These are phyloP conservation scores for Cephalotes varians DNA, from an alignment of 2,888 invertebrate species.

Conservation along the genomic window DNA sequence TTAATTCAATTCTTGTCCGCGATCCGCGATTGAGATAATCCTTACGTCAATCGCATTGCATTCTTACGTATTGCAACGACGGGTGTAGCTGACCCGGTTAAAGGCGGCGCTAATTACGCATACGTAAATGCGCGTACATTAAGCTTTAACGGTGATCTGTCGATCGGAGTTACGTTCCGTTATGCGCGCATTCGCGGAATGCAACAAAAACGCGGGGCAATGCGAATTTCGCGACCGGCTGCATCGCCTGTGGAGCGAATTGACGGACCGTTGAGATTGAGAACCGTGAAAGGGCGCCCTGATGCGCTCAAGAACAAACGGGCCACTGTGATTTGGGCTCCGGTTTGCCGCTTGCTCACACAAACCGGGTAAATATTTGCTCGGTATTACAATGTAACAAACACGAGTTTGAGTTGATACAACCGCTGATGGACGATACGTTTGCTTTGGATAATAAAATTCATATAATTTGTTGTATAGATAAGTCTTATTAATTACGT, in stretches of 20 bases:
- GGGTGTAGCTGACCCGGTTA: slow-evolving; percentile 44
- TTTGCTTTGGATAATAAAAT: slow-evolving; percentile 5
- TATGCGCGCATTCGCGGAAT: slow-evolving; percentile 60
- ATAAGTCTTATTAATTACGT: neutral
- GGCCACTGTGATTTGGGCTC: slow-evolving; percentile 27
- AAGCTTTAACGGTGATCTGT: slow-evolving; percentile 67
- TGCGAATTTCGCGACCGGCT: slow-evolving; percentile 28
- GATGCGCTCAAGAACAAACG: slow-evolving; percentile 27
- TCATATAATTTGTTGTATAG: neutral
- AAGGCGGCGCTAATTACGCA: slow-evolving; percentile 66
- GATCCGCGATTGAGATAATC: slow-evolving; percentile 15
- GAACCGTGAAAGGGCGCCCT: slow-evolving; percentile 22
- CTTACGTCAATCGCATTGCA: slow-evolving; percentile 3
- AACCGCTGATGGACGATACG: neutral
- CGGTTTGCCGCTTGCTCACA: neutral
- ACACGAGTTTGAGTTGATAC: neutral
- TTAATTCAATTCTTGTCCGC: neutral
- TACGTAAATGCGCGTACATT: slow-evolving; percentile 52
- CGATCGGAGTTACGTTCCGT: slow-evolving; percentile 60
- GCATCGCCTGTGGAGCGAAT: slow-evolving; percentile 22
- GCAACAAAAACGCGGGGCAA: slow-evolving; percentile 44
- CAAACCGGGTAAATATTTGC: slow-evolving; percentile 29
- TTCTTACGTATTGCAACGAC: slow-evolving; percentile 40
- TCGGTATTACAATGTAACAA: neutral
- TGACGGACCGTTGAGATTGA: slow-evolving; percentile 29